Evolutionary conservation across 2,888 invertebrate genomes (phyloP), one percentile per base, ranked within the genome.

Genomic region (Diabrotica balteata): DNA sequence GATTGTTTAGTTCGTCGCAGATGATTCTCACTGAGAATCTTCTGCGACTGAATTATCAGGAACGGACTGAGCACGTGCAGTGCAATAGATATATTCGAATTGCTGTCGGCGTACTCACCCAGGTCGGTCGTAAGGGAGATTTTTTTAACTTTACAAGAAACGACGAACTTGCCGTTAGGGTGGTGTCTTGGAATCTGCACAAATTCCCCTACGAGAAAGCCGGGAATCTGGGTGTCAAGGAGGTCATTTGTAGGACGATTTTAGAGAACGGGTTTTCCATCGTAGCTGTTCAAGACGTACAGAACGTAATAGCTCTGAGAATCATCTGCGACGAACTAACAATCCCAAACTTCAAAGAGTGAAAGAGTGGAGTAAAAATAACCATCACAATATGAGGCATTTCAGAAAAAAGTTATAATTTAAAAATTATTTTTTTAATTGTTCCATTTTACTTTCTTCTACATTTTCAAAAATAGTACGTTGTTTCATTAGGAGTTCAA

Each of bases 241-340:
- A 94, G 82, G 93, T 94, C n/a, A 85, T 94, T 59, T 93, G 93
- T 82, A 86, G 93, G 81, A 93, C 93, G 73, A 88, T 94, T 82
- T 86, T 94, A 76, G 93, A 93, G 86, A 92, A 93, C 83, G 93
- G 93, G 76, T 87, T 92, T 83, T 90, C 92, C 69, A 80, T 93
- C 79, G 81, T 93, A 76, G 92, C 91, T 68, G 85, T 93, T 42
- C 93, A 94, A 85, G 93, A 93, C 80, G 85, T 93, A 54, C 81
- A 87, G 59, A 90, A 91, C 75, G 86, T 86, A 71, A 86, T 87
- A 17, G 90, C 92, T 11, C 82, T 94, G 69, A 88, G 89, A 81
- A 87, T 90, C 81, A 88, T 93, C 65, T 90, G 90, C 77, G 87
- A 89, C 67, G 91, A 92, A 82, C 82, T 92, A 61, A 92, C 82